Evolutionary conservation across 2,888 invertebrate genomes (phyloP).

Genomic region (Aleiodes testaceus): DNA sequence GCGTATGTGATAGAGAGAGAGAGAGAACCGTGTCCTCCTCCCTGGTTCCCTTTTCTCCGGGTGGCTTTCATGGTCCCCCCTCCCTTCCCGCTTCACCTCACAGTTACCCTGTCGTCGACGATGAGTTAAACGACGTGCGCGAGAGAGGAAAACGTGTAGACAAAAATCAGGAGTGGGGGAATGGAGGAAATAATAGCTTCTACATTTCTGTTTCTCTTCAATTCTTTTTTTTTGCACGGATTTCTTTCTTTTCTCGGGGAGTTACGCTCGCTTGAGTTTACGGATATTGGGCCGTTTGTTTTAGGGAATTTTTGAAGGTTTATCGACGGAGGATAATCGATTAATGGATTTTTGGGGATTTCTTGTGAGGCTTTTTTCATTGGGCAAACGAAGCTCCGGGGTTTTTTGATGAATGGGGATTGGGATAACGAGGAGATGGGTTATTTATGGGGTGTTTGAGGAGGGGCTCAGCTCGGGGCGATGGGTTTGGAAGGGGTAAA

Average conservation of each 20-base stretch:
- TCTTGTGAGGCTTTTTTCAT: background rate
- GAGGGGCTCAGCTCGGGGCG: background rate
- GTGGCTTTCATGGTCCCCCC: conserved; percentile 35
- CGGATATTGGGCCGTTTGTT: background rate
- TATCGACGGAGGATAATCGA: conserved; percentile 29
- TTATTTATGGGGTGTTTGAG: background rate
- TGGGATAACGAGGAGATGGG: background rate
- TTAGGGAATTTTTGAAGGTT: background rate
- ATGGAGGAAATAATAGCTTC: background rate
- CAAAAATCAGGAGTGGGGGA: background rate
- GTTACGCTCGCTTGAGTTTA: background rate
- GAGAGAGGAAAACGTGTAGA: conserved; percentile 15
- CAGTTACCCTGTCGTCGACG: background rate
- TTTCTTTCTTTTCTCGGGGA: background rate
- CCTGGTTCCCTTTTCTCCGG: conserved; percentile 26
- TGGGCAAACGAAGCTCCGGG: background rate
- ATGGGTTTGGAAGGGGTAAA: background rate
- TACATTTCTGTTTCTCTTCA: background rate
- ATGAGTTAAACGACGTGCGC: conserved; percentile 41
- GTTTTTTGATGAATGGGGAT: background rate
- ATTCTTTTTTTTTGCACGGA: background rate
- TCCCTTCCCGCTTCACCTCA: background rate
- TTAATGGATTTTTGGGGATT: background rate
- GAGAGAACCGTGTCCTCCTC: conserved; percentile 13
- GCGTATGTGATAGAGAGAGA: background rate